A percentile compares a stretch with the other conserved stretches of the same genome.
Conservation (phyloP, 2,888 invertebrate genomes). For the Nebria brevicollis region DNA sequence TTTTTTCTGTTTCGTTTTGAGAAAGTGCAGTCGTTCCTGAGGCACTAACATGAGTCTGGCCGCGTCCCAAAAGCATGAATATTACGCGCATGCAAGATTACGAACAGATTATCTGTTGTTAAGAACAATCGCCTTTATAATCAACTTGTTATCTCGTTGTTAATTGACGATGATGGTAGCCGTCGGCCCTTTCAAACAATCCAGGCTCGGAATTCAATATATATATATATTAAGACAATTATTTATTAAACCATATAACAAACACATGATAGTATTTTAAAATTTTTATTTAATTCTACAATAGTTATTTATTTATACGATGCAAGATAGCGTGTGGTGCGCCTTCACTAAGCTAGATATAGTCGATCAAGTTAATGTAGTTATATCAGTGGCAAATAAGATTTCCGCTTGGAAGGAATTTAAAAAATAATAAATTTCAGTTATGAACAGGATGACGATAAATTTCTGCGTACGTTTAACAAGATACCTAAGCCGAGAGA, state of each 20-base stretch:
- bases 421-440: conserved; percentile 13
- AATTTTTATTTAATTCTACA: no score
- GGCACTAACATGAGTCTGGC: neutral
- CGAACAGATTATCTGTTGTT: neutral
- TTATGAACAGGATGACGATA: conserved; percentile 7
- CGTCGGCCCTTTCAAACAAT: neutral
- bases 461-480: conserved; percentile 5
- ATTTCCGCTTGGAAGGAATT: no score
- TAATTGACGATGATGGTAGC: conserved; percentile 18
- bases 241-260: no score
- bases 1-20: neutral
- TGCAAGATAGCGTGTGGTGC: no score
- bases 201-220: neutral
- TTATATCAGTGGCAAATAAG: no score
- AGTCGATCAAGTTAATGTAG: no score
- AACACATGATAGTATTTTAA: no score
- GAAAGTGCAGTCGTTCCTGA: conserved; percentile 11
- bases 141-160: conserved; percentile 8
- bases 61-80: conserved; percentile 6
- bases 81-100: neutral
- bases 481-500: neutral
- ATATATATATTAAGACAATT: no score
- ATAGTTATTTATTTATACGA: no score
- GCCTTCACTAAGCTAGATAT: no score
- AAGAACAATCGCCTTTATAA: conserved; percentile 18